These are phyloP conservation scores for Pardosa pseudoannulata DNA, from an alignment of 2,888 invertebrate genomes.

Conservation along the genomic window DNA sequence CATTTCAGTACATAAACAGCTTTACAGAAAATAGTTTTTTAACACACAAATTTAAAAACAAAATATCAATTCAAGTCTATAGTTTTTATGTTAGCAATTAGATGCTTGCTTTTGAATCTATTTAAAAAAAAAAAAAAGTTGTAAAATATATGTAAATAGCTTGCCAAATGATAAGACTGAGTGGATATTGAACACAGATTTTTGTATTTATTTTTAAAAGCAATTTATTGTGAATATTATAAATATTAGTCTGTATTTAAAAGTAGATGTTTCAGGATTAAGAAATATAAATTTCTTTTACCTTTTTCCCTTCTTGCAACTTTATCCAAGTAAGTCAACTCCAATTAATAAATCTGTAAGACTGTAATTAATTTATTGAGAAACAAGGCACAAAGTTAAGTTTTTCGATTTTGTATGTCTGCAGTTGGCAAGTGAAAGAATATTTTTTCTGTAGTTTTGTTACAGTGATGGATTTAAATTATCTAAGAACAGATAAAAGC, in stretches of 20 bases:
- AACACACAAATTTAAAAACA: background rate
- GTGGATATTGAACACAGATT: background rate
- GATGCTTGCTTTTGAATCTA: background rate
- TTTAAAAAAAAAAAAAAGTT: background rate
- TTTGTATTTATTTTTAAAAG: constrained; percentile 9
- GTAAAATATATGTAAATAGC: constrained; percentile 1
- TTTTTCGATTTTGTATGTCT: too few species aligned
- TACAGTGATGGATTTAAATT: too few species aligned
- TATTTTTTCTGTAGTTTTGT: too few species aligned
- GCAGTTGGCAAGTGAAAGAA: too few species aligned
- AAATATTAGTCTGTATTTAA: background rate
- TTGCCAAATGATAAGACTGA: constrained; percentile 2
- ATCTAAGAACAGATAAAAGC: too few species aligned
- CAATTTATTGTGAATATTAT: background rate
- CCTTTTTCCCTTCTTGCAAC: too few species aligned
- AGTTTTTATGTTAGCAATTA: constrained; percentile 4
- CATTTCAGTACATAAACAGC: background rate
- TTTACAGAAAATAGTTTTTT: constrained; percentile 6
- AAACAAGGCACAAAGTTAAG: too few species aligned
- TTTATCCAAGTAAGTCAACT: too few species aligned
- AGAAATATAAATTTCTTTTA: too few species aligned
- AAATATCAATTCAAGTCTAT: background rate
- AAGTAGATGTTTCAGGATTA: background rate
- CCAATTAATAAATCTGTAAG: too few species aligned
- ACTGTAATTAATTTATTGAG: too few species aligned